These are phyloP conservation scores for Mesodorylaimus sp. DNA, from an alignment of 2,888 invertebrate species.

Conservation along the genomic window DNA sequence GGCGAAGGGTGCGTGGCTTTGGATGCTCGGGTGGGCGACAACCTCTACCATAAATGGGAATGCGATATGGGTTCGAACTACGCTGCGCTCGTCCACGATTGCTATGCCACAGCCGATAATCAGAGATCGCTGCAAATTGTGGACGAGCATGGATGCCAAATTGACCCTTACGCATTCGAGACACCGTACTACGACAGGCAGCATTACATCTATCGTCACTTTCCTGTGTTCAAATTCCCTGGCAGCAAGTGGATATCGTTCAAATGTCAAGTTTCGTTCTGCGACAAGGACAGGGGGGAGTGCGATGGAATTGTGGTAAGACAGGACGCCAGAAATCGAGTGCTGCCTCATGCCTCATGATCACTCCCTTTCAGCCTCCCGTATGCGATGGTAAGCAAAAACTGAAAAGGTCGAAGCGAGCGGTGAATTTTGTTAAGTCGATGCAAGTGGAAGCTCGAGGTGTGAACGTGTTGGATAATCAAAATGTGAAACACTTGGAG, in stretches of 20 bases:
- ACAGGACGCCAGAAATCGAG: background rate
- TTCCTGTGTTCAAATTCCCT: conserved; percentile 4
- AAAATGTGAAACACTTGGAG: no score
- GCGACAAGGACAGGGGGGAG: background rate
- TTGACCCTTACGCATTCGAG: conserved; percentile 3
- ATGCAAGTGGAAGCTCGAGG: no score
- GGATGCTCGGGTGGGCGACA: conserved; percentile 26
- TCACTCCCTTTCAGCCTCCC: no score
- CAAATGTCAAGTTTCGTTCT: conserved; percentile 1
- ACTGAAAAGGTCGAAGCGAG: no score
- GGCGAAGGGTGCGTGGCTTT: conserved; percentile 22
- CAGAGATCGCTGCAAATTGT: conserved; percentile 19
- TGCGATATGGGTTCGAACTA: conserved; percentile 19
- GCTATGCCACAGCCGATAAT: conserved; percentile 20
- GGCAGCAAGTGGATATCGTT: background rate
- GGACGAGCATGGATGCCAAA: conserved; percentile 18
- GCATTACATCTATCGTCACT: background rate
- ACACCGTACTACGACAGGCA: conserved; percentile 2
- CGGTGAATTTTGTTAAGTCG: no score
- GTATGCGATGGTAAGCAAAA: no score
- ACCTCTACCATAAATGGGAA: conserved; percentile 25
- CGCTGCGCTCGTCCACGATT: conserved; percentile 21
- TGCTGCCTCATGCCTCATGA: no score
- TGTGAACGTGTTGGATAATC: no score
- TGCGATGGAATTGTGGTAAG: conserved; percentile 1